Evolutionary conservation across 2,113 vertebrate species (phyloP), one percentile per base, ranked within the genome.

Genomic region (Corythoichthys haematopterus): DNA sequence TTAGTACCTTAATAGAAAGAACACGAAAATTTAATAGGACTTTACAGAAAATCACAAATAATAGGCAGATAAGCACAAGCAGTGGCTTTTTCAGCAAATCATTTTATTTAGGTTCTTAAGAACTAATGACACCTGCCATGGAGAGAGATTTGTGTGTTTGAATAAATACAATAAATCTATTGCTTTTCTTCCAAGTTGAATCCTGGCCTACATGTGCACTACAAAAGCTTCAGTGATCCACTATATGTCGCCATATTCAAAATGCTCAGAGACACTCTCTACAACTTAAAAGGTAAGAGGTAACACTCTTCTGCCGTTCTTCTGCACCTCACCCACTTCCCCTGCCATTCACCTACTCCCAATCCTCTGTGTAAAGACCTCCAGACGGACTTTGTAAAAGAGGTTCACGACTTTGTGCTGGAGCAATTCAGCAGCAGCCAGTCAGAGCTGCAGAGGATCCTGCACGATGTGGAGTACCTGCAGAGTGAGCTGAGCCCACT

Each of bases 351-450:
- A 43, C 16, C 37, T 60, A 43, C 59, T 35, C 1, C 35, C 12
- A 16, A 3, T 7, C 61, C n/a, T 51, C 6, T 69, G n/a, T 20
- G 1, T 8, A 16, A 0, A 98, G 97, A 99, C 64, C 93, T 98
- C 48, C 95, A 94, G 60, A 95, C 92, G 0, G 86, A 93, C 38
- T 99, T 93, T 68, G 97, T 99, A 79, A 98, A 98, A 86, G 97
- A 99, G 83, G 90, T 98, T 2, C 96, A 99, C 7, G 97, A 99
- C 87, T 99, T 99, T 80, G 97, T 98, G 50, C 90, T 99, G 83
- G 96, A 99, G 82, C 96, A 99, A 76, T 99, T 98, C 85, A 99
- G 94, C 87, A 95, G 88, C 82, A 99, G 97, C 82, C 97, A 99
- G 62, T 92, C 93, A 1, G 97, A 99, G 77, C 92, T 99, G 57